phyloP scores from a whole-genome alignment of 2,888 invertebrate genomes.

The Cephus sareptanus region DNA sequence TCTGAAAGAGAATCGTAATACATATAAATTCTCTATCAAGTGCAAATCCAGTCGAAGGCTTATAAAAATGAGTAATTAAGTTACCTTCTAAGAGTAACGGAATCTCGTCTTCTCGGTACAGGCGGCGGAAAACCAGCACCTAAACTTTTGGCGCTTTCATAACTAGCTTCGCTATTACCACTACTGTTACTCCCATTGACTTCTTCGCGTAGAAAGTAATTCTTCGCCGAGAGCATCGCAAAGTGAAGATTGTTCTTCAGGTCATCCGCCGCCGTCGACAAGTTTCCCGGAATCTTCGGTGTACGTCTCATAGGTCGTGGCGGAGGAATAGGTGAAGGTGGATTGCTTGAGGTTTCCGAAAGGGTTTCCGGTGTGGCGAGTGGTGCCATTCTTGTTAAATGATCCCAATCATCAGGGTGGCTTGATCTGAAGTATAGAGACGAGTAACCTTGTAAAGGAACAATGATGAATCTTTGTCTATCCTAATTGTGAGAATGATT shows the following conservation, averaged over 20 bases:
- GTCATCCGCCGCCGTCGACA: slow-evolving; percentile 76
- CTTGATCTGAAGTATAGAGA: slow-evolving; percentile 29
- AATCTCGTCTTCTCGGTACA: slow-evolving; percentile 59
- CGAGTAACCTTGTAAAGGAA: background rate
- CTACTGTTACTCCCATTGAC: slow-evolving; percentile 48
- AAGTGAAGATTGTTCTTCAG: slow-evolving; percentile 67
- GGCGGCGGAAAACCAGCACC: slow-evolving; percentile 57
- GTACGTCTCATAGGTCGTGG: slow-evolving; percentile 74
- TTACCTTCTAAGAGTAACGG: slow-evolving; percentile 51
- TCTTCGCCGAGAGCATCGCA: slow-evolving; percentile 62
- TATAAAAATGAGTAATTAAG: background rate
- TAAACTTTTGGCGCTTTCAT: slow-evolving; percentile 55
- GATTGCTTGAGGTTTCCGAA: slow-evolving; percentile 83
- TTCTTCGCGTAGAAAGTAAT: slow-evolving; percentile 54
- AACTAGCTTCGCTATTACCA: slow-evolving; percentile 58
- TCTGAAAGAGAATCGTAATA: slow-evolving; percentile 33
- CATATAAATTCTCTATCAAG: background rate
- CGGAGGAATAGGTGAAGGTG: slow-evolving; percentile 73
- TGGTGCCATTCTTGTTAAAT: slow-evolving; percentile 72
- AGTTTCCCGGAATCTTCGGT: slow-evolving; percentile 74
- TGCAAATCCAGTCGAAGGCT: background rate
- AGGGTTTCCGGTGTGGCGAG: slow-evolving; percentile 85
- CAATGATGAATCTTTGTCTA: background rate
- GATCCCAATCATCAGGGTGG: slow-evolving; percentile 52
- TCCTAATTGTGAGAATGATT: background rate